Conservation (phyloP, 2,888 invertebrate genomes). For the Diabrotica balteata region DNA sequence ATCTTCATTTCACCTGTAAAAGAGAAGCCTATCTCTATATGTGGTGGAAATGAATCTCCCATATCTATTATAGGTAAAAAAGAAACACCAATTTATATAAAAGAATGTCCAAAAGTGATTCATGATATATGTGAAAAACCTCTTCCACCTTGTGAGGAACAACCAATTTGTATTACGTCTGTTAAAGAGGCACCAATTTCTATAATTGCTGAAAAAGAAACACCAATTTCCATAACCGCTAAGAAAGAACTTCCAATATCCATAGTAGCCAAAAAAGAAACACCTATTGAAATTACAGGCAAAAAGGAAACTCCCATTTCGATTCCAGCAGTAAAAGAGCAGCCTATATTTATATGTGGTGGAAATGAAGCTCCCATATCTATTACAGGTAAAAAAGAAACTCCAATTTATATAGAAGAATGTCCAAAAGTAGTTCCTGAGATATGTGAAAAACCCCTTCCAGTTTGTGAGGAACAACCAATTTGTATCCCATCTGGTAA, state of each 20-base stretch:
- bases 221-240: neutral
- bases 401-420: slow-evolving; percentile 1
- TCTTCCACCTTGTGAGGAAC: neutral
- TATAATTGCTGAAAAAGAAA: too few relatives aligned
- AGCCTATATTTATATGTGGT: neutral
- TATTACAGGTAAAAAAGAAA: slow-evolving; percentile 4
- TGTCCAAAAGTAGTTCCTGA: too few relatives aligned
- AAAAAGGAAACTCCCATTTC: neutral
- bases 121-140: neutral
- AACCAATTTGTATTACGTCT: slow-evolving; percentile 1
- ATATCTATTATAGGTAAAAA: neutral
- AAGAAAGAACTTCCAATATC: neutral
- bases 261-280: neutral
- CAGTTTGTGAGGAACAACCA: neutral
- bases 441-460: neutral
- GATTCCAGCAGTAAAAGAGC: neutral
- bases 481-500: neutral
- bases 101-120: neutral
- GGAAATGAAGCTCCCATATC: neutral
- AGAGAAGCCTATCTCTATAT: neutral
- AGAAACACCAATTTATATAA: neutral
- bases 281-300: too few relatives aligned
- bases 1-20: neutral
- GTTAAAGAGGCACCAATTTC: slow-evolving; percentile 1
- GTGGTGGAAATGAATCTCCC: neutral